These are phyloP conservation scores for Xerus inauris DNA, from an alignment of 2,113 vertebrate genomes.

Conservation along the genomic window DNA sequence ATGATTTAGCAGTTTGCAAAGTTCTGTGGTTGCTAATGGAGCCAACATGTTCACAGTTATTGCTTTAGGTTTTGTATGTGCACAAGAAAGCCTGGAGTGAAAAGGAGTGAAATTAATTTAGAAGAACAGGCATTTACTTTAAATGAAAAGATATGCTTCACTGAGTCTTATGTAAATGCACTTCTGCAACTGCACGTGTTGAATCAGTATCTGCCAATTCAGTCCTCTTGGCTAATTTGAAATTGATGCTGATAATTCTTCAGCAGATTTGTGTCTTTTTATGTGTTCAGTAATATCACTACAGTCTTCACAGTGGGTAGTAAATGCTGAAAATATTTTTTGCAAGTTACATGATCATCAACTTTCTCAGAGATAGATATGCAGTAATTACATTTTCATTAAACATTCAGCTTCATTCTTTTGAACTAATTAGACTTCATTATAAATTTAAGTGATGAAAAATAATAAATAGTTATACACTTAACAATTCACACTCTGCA, in stretches of 20 bases:
- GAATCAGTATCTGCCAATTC: neutral
- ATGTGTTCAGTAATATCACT: neutral
- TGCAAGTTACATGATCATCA: neutral
- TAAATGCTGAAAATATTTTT: constrained; percentile 3
- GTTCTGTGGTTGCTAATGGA: neutral
- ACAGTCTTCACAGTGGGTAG: neutral
- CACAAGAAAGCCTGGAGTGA: neutral
- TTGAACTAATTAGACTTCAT: neutral
- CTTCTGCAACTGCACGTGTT: neutral
- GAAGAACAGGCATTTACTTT: neutral
- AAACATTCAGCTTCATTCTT: neutral
- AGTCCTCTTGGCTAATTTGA: neutral
- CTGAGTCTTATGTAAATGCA: neutral
- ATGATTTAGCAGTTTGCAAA: neutral
- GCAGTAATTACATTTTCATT: constrained; percentile 20
- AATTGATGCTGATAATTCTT: constrained; percentile 6
- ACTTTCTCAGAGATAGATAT: neutral
- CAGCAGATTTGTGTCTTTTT: neutral
- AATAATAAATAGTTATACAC: neutral
- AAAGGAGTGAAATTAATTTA: neutral
- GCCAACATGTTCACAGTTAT: neutral
- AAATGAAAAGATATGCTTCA: neutral
- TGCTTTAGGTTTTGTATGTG: neutral
- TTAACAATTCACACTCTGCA: neutral
- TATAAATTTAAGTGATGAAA: neutral